These are phyloP conservation scores for Crocodylus rhombifer DNA, from an alignment of 2,797 vertebrate genomes.

Conservation along the genomic window DNA sequence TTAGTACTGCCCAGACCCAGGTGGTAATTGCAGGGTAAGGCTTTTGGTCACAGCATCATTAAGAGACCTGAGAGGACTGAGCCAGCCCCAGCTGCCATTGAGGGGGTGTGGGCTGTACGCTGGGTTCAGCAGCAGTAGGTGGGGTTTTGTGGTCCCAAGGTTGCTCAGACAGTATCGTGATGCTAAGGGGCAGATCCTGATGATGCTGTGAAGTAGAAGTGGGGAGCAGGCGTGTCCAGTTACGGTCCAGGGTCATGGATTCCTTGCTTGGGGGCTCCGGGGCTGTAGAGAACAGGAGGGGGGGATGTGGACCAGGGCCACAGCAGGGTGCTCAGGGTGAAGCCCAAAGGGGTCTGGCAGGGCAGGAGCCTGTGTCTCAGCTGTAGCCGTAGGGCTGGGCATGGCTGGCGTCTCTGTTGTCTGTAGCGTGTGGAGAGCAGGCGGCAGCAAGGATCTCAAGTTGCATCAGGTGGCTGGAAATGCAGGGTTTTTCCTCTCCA, in stretches of 20 bases:
- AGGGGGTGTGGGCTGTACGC: conserved; percentile 26
- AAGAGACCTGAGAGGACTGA: conserved; percentile 45
- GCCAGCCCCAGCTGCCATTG: conserved; percentile 14
- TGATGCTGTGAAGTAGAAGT: not conserved
- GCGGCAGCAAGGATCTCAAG: conserved; percentile 49
- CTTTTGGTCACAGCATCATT: not conserved
- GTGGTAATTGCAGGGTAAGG: not conserved
- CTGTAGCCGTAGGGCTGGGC: not conserved
- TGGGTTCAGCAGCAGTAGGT: not conserved
- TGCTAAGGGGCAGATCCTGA: not conserved
- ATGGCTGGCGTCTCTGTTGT: not conserved
- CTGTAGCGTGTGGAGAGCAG: not conserved
- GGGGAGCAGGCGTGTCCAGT: no score
- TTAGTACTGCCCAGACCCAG: not conserved
- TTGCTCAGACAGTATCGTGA: not conserved
- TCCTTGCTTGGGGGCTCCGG: conserved; percentile 45
- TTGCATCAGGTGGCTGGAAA: conserved; percentile 84
- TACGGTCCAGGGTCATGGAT: not conserved
- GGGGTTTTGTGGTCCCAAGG: not conserved
- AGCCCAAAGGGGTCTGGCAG: not conserved
- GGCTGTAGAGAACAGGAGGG: conserved; percentile 19
- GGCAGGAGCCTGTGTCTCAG: not conserved
- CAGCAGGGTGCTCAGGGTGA: not conserved
- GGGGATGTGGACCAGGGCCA: not conserved
- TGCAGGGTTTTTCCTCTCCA: conserved; percentile 81